Base-by-base conservation (phyloP, 2,113 vertebrate species). In the Atherinomorus stipes region DNA sequence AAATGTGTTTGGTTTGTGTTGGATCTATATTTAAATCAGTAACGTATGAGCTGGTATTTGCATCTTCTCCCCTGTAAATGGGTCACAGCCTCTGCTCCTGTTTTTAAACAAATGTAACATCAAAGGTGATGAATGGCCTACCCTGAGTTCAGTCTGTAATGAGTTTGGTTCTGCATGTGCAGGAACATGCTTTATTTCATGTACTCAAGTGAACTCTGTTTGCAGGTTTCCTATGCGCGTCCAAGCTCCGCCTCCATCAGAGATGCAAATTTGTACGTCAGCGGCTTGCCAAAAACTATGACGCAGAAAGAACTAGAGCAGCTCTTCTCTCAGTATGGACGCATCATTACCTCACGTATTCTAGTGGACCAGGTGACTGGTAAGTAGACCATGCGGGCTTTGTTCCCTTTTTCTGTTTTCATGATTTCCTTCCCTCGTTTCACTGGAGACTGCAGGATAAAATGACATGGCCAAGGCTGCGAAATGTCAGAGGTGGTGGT, bases 281-380 rank as follows among this genome's bases (percentile, higher is more conserved):
- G 97, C 16, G 98, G 98, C 81, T 95, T 99, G 92, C 96, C 96
- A 13, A 99, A 98, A 94, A 96, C 96, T 40, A 98, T 99, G 97
- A 96, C 95, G 31, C 97, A 99, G 93, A 98, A 98, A 74, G 98
- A 99, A 76, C 84, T 99, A 84, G 98, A 99, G 62, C 97, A 99
- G 80, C 96, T 99, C 31, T 99, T 99, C 86, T 98, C 97, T 40
- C 98, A 99, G 49, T 98, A 98, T 0, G 98, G 98, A 61, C 96
- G 98, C 85, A 99, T 99, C 89, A 99, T 99, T 92, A 99, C 98
- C 93, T 99, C 98, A 54, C 97, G 98, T 69, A 99, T 99, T 90
- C 94, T 99, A 67, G 94, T 99, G 82, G 97, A 99, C 91, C 98
- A 99, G 91, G 95, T 99, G 81, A 99, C 97, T 71, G 98, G 98